Base-by-base conservation (phyloP, 2,113 vertebrate genomes). In the Tonatia bakeri region DNA sequence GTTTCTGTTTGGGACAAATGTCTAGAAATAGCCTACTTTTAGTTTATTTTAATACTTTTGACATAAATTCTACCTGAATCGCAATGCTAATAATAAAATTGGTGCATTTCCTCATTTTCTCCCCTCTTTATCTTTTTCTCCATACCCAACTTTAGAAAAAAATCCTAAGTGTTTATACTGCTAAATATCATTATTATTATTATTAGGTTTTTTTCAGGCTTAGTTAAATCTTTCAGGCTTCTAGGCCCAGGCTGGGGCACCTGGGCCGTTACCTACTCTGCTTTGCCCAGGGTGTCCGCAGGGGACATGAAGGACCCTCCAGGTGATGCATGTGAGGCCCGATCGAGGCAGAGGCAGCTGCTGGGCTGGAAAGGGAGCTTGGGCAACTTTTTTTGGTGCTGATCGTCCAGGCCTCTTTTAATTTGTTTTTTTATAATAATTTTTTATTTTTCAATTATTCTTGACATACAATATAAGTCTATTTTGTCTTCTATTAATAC, bases 11-110 rank as follows among this genome's bases (percentile, higher is more conserved):
- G 19, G 84, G 56, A 20, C 28, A 89, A 6, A 59, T 61, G 83
- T 95, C 59, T 92, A 61, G 84, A 95, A 77, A 13, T 77, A 52
- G n/a, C 40, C 40, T 84, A 84, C 70, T 89, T 92, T 69, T 92
- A 83, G 69, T 69, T 92, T 87, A 86, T 70, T 59, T 93, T 84
- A 76, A 52, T 69, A 17, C 43, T 45, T 89, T 77, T 83, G 17
- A 17, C 36, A 64, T 70, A 84, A 77, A 47, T 89, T 89, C 79
- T 93, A 52, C 22, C 54, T 77, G 28, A 84, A 77, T 82, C 28
- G n/a, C 36, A 89, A 65, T 22, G 65, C 56, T 52, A 33, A 61
- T 75, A 82, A 59, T 87, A 56, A 92, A 92, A 82, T 92, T 56
- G 59, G 38, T n/a, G 1, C 1, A 76, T 75, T 87, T 88, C 20